These are phyloP conservation scores for Sebastes taczanowskii DNA, from an alignment of 2,797 vertebrate species.

Conservation along the genomic window DNA sequence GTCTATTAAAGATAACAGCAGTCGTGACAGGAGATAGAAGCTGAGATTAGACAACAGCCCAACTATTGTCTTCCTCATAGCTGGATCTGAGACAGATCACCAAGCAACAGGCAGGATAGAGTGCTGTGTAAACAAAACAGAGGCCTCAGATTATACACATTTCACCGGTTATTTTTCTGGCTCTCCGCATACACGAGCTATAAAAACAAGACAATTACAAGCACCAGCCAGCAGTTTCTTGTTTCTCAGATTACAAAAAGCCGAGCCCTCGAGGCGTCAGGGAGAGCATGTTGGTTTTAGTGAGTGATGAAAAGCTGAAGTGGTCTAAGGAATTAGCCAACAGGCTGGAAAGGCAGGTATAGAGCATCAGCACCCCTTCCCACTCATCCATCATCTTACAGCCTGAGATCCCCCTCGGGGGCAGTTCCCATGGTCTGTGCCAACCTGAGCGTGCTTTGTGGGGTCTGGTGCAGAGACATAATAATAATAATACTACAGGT, in stretches of 20 bases:
- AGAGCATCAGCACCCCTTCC: slow-evolving; percentile 58
- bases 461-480: slow-evolving; percentile 59
- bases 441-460: slow-evolving; percentile 71
- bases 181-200: slow-evolving; percentile 51
- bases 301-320: slow-evolving; percentile 79
- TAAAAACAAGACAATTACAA: slow-evolving; percentile 67
- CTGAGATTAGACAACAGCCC: slow-evolving; percentile 31
- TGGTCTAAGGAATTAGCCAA: slow-evolving; percentile 83
- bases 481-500: slow-evolving; percentile 49
- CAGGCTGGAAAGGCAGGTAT: slow-evolving; percentile 70
- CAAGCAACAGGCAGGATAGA: slow-evolving; percentile 36
- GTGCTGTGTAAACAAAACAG: slow-evolving; percentile 42
- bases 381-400: slow-evolving; percentile 62
- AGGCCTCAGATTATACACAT: slow-evolving; percentile 51
- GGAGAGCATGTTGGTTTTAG: slow-evolving; percentile 62
- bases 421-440: slow-evolving; percentile 82
- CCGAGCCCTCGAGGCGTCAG: slow-evolving; percentile 61
- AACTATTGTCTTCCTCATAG: slow-evolving; percentile 14
- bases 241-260: slow-evolving; percentile 61
- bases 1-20: slow-evolving; percentile 11
- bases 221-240: slow-evolving; percentile 30
- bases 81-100: slow-evolving; percentile 32
- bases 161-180: slow-evolving; percentile 47
- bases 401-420: slow-evolving; percentile 82
- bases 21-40: slow-evolving; percentile 2